A percentile compares a stretch with the other conserved stretches of the same genome.
phyloP scores from a whole-genome alignment of 2,113 vertebrate genomes.

The Petaurus breviceps region DNA sequence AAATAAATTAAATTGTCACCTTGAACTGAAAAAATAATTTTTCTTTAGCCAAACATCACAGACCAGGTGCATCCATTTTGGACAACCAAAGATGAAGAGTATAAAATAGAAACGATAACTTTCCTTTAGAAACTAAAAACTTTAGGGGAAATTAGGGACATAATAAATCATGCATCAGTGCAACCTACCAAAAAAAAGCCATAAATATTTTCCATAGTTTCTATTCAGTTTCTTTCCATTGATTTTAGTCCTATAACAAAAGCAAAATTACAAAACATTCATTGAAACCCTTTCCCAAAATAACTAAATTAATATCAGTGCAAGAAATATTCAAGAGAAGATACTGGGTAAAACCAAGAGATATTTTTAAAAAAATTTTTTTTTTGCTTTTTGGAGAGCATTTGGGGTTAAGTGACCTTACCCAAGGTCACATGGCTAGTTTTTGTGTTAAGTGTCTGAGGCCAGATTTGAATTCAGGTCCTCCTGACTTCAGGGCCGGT shows the following conservation, averaged over 20 bases:
- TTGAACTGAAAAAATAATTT: constrained; percentile 77
- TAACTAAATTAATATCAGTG: constrained; percentile 32
- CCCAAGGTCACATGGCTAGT: too few species aligned
- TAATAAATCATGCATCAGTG: not conserved
- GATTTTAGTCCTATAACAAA: constrained; percentile 44
- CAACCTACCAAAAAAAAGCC: not conserved
- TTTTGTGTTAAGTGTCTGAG: too few species aligned
- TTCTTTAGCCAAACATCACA: constrained; percentile 59
- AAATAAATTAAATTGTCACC: constrained; percentile 74
- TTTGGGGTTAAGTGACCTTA: too few species aligned
- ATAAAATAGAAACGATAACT: not conserved
- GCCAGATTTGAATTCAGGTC: too few species aligned
- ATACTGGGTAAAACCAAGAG: not conserved
- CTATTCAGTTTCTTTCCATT: constrained; percentile 2
- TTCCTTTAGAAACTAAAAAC: not conserved
- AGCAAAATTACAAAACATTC: constrained; percentile 15
- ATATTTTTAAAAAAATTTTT: not conserved
- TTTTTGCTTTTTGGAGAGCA: too few species aligned
- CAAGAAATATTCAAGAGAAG: constrained; percentile 39
- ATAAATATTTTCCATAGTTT: constrained; percentile 50
- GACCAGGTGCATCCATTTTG: constrained; percentile 44
- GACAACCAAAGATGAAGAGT: not conserved
- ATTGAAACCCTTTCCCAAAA: constrained; percentile 35
- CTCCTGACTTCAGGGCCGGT: too few species aligned
- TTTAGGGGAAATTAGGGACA: constrained; percentile 20